These are phyloP conservation scores for Columba livia DNA, from an alignment of 2,113 vertebrate species.

Conservation along the genomic window DNA sequence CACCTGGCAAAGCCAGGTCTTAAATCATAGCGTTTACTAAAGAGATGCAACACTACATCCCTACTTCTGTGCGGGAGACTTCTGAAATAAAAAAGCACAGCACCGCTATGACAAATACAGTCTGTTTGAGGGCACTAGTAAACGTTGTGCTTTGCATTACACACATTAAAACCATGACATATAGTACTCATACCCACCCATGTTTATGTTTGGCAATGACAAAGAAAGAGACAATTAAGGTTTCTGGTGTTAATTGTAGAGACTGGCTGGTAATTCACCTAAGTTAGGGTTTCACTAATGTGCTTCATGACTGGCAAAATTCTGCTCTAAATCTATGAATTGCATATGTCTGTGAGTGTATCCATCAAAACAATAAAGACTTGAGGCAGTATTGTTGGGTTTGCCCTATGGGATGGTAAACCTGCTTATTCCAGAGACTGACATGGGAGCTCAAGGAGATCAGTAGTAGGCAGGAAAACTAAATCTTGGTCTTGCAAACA, in stretches of 20 bases:
- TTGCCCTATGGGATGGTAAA: not conserved
- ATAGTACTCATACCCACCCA: not conserved
- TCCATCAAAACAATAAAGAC: not conserved
- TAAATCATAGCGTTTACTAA: not conserved
- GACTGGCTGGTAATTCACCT: not conserved
- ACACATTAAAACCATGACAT: not conserved
- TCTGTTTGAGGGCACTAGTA: accelerated
- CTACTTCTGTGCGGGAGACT: not conserved
- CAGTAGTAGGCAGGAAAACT: not conserved
- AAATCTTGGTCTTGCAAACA: not conserved
- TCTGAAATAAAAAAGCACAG: not conserved
- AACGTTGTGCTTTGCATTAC: not conserved
- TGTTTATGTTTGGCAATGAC: not conserved
- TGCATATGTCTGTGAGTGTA: not conserved
- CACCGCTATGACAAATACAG: not conserved
- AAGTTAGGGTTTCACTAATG: not conserved
- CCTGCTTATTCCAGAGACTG: not conserved
- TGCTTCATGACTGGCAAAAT: not conserved
- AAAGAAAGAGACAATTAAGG: not conserved
- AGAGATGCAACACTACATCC: not conserved
- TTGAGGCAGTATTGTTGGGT: not conserved
- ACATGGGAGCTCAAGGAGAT: not conserved
- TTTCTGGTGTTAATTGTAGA: not conserved
- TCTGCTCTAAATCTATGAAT: not conserved
- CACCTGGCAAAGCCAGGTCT: not conserved